Evolutionary conservation across 2,797 vertebrate species (phyloP), one percentile per base, ranked within the genome.

Genomic region (Tarsius wallacei): DNA sequence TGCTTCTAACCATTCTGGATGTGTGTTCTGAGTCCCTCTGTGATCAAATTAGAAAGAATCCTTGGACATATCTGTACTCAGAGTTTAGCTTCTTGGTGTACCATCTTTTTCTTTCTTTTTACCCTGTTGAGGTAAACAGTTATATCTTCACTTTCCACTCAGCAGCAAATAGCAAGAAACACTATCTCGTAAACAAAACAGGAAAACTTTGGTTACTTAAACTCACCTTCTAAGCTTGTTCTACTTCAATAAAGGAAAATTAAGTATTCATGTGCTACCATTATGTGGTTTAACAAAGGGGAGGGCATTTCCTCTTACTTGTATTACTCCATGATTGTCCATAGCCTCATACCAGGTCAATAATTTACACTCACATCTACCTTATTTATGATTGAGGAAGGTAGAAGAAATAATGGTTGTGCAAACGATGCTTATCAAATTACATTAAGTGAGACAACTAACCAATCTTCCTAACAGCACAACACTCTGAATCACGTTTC

Each of bases 231-330:
- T 86, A 86, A 97, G 47, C 17, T 94, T 87, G 28, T n/a, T 87
- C 31, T 53, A 70, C 53, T 87, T 92, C 73, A 68, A 87, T 93
- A 96, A 87, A 64, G 22, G 81, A 87, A 93, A 90, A 94, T 86
- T 90, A 97, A 96, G 90, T 96, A 96, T 95, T 80, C 61, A 97
- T 73, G 64, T 17, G 64, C 21, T 85, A 70, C 49, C 84, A 89
- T 95, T 93, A 84, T 77, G 59, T 84, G 55, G 77, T n/a, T 91
- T 53, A 87, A 93, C 66, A 90, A 70, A 93, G 84, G 87, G 36
- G 16, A 78, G 51, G 31, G 33, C 80, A 95, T 91, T 91, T 94
- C 14, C 68, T 93, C 61, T 61, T 78, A 55, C 26, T 76, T 89
- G 49, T 12, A 92, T 70, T 64, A 91, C 87, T 71, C 87, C 14